Conservation (phyloP, 2,888 invertebrate species). For the Panzeria rudis region DNA sequence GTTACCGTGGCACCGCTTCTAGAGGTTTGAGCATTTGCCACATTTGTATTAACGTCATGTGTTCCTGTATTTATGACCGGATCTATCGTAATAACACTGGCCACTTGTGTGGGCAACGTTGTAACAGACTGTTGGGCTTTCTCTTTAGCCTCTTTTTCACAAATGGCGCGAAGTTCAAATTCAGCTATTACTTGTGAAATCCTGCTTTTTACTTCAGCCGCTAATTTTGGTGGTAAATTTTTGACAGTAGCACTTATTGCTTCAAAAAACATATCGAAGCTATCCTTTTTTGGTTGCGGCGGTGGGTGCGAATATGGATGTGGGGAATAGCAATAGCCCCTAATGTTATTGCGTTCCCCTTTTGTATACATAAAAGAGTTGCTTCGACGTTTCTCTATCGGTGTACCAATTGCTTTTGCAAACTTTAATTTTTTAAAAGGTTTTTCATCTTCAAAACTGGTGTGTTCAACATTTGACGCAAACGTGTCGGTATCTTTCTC, state of each 20-base stretch:
- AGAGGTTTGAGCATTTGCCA: slow-evolving; percentile 11
- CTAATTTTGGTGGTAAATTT: slow-evolving; percentile 78
- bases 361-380: slow-evolving; percentile 7
- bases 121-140: slow-evolving; percentile 41
- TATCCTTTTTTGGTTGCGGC: slow-evolving; percentile 71
- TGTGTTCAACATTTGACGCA: slow-evolving; percentile 6
- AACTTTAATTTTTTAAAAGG: slow-evolving; percentile 6
- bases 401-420: not conserved
- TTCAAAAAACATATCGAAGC: slow-evolving; percentile 80
- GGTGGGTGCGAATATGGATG: slow-evolving; percentile 9
- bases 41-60: not conserved
- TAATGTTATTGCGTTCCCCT: slow-evolving; percentile 74
- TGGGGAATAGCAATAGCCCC: slow-evolving; percentile 72
- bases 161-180: slow-evolving; percentile 79
- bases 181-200: slow-evolving; percentile 79
- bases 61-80: slow-evolving; percentile 38
- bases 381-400: slow-evolving; percentile 16
- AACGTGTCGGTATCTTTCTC: not conserved
- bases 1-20: slow-evolving; percentile 45
- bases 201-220: slow-evolving; percentile 79
- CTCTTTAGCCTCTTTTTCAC: slow-evolving; percentile 76
- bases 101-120: slow-evolving; percentile 29
- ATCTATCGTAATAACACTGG: slow-evolving; percentile 51
- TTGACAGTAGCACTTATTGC: slow-evolving; percentile 79
- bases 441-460: slow-evolving; percentile 13